Evolutionary conservation across 1,140 invertebrate species (phyloP), one percentile per base, ranked within the genome.

Genomic region (Aphaenogaster rudis): DNA sequence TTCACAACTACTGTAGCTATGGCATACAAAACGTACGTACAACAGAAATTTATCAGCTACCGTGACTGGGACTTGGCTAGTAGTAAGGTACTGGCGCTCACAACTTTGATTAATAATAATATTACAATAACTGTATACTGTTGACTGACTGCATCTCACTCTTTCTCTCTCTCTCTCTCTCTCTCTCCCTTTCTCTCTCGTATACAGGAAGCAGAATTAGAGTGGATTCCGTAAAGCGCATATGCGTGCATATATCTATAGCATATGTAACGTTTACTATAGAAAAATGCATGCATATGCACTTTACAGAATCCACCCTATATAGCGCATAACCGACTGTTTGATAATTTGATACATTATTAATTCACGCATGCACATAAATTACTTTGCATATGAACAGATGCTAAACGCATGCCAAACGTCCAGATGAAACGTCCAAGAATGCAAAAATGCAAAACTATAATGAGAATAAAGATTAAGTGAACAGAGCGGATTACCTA

Each of bases 331-430:
- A 39, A 71, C 39, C 9, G 8, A 74, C 61, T 57, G 36, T 63
- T 76, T 48, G 36, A 33, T 28, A n/a, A 77, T 28, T 28, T 28
- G 28, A 28, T 5, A 80, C 15, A 69, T 80, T 11, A 45, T 80
- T 13, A 13, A 74, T 52, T 36, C 28, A 33, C 89, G 42, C 80
- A 84, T 28, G n/a, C 33, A 63, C 1, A 76, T 28, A 61, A 72
- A 72, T 82, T 72, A 82, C 7, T 39, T 28, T 57, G 21, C 9
- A 42, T 42, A 54, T 57, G 5, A 71, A 69, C 21, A 21, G 11
- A 64, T 78, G 76, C 15, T 66, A 59, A 28, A 28, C 28, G 28
- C 64, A 71, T 81, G 66, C 50, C n/a, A 81, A 71, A 81, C n/a
- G 54, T 42, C 52, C 39, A 82, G 21, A 45, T 45, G n/a, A 48